A percentile compares a stretch with the other conserved stretches of the same genome.
These are phyloP conservation scores for Scomber colias DNA, from an alignment of 2,113 vertebrate species.

Conservation along the genomic window DNA sequence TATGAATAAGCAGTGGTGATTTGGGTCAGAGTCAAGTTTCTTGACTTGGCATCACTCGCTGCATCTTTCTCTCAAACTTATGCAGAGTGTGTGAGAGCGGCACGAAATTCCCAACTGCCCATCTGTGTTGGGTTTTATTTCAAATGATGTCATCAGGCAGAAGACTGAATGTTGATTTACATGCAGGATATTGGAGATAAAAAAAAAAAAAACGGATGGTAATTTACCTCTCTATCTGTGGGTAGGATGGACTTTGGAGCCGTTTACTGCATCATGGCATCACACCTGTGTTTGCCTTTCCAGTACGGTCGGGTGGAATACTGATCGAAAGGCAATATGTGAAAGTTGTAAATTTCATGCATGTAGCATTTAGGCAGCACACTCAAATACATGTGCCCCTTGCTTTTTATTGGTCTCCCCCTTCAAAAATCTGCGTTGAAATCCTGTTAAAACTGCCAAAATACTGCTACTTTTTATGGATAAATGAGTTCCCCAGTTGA, in stretches of 20 bases:
- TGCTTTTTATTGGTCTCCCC: not conserved
- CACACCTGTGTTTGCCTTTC: slow-evolving; percentile 46
- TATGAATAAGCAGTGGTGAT: not conserved
- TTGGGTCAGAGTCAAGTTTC: not conserved
- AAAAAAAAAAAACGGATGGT: not conserved
- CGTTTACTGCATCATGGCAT: slow-evolving; percentile 24
- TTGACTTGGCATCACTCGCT: slow-evolving; percentile 8
- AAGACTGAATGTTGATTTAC: not conserved
- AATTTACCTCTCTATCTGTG: not conserved
- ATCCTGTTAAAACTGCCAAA: not conserved
- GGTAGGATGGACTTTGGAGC: slow-evolving; percentile 53
- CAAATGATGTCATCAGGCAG: not conserved
- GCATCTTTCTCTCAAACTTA: not conserved
- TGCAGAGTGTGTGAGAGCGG: not conserved
- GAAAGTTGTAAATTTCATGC: not conserved
- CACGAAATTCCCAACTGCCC: not conserved
- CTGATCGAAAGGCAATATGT: slow-evolving; percentile 1
- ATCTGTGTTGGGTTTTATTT: not conserved
- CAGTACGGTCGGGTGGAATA: not conserved
- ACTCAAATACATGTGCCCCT: not conserved
- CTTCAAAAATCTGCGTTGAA: not conserved
- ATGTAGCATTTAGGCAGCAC: not conserved
- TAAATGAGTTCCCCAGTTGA: not conserved
- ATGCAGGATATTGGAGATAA: slow-evolving; percentile 4
- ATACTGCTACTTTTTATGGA: not conserved